These are phyloP conservation scores for Buathra laborator DNA, from an alignment of 2,888 invertebrate species.

Conservation along the genomic window DNA sequence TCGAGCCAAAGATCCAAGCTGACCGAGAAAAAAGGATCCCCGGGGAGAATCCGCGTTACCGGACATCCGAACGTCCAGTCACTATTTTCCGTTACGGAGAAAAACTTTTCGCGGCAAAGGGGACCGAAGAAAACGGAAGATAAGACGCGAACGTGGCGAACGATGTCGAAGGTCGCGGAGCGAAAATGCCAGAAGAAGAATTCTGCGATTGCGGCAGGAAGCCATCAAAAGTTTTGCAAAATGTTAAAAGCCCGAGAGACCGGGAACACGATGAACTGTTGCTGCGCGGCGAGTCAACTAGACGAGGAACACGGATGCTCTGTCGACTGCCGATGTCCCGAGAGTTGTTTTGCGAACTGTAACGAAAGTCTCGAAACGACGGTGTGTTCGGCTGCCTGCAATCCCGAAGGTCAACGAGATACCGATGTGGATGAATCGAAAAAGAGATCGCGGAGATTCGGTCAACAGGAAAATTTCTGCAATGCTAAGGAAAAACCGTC, in stretches of 20 bases:
- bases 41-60: background rate
- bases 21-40: conserved; percentile 37
- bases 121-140: background rate
- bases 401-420: conserved; percentile 1
- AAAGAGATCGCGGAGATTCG: background rate
- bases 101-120: conserved; percentile 30
- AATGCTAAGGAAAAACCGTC: conserved; percentile 18
- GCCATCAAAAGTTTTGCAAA: conserved; percentile 62
- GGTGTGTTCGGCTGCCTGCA: conserved; percentile 24
- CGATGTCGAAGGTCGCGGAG: background rate
- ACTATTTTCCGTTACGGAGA: conserved; percentile 4
- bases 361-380: conserved; percentile 19
- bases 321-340: conserved; percentile 64
- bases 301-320: conserved; percentile 54
- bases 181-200: conserved; percentile 20
- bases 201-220: background rate
- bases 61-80: conserved; percentile 19
- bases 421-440: background rate
- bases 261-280: conserved; percentile 53
- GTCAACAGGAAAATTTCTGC: too few species aligned
- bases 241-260: conserved; percentile 55
- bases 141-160: background rate
- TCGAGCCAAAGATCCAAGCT: conserved; percentile 22
- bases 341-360: conserved; percentile 42
- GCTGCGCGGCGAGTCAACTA: conserved; percentile 50